These are phyloP conservation scores for Pimpla rufipes DNA, from an alignment of 2,888 invertebrate species.

Conservation along the genomic window DNA sequence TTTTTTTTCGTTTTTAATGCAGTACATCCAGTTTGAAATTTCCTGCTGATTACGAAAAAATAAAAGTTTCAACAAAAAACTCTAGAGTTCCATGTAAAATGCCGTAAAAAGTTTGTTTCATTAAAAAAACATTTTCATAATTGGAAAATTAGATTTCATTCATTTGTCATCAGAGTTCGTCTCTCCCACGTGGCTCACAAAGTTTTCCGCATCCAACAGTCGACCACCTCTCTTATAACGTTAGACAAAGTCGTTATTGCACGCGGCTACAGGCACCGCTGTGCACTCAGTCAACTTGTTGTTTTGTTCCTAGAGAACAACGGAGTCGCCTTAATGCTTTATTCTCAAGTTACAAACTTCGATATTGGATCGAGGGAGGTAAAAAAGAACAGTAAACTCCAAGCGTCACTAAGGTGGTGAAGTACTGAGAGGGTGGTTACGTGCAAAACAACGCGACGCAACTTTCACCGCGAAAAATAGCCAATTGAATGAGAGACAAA, in stretches of 20 bases:
- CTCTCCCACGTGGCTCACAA: background rate
- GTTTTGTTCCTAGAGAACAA: conserved; percentile 16
- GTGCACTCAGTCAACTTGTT: background rate
- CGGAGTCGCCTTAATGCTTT: conserved; percentile 33
- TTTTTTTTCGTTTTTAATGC: too few relatives aligned
- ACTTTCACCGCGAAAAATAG: background rate
- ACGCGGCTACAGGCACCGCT: background rate
- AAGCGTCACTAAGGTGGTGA: background rate
- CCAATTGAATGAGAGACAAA: background rate
- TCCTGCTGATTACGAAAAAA: too few relatives aligned
- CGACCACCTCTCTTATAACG: background rate
- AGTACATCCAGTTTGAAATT: too few relatives aligned
- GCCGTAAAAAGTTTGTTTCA: background rate
- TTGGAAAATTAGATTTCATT: background rate
- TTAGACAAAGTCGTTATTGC: conserved; percentile 1
- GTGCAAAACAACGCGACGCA: conserved; percentile 3
- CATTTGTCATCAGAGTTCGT: conserved; percentile 12
- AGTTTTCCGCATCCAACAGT: conserved; percentile 21
- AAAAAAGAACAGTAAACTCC: background rate
- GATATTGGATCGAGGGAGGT: conserved; percentile 38
- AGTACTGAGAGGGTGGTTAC: conserved; percentile 2
- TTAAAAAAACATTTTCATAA: background rate
- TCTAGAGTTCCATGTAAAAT: too few relatives aligned
- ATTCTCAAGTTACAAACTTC: conserved; percentile 37
- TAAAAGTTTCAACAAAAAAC: background rate